phyloP scores from a whole-genome alignment of 2,888 invertebrate species.

The Clanis bilineata region DNA sequence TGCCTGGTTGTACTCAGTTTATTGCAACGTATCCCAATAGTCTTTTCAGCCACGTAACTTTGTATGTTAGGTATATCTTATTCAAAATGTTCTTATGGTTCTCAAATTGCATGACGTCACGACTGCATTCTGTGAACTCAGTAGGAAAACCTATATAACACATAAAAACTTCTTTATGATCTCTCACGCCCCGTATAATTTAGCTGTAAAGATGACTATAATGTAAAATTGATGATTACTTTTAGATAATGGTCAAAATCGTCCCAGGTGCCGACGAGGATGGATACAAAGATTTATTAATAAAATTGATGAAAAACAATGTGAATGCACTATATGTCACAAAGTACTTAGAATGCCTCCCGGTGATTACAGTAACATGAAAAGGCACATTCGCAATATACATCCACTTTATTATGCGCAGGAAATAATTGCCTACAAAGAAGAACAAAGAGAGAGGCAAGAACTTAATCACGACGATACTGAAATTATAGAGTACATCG shows the following conservation, averaged over 20 bases:
- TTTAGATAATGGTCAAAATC: not conserved
- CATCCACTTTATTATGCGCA: slow-evolving; percentile 14
- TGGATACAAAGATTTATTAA: slow-evolving; percentile 17
- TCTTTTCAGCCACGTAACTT: too few species aligned
- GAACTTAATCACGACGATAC: not conserved
- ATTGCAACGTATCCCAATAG: too few species aligned
- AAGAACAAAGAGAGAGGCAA: not conserved
- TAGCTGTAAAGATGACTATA: too few species aligned
- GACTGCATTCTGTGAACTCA: too few species aligned
- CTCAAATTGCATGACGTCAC: too few species aligned
- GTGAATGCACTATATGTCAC: slow-evolving; percentile 18
- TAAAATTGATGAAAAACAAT: not conserved
- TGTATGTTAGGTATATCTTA: too few species aligned
- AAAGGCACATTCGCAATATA: slow-evolving; percentile 15
- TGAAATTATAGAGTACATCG: not conserved
- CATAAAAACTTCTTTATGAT: too few species aligned
- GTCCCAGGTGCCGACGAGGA: not conserved
- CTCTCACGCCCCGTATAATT: too few species aligned
- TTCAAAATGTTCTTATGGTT: too few species aligned
- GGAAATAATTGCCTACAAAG: slow-evolving; percentile 1
- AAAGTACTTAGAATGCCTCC: not conserved
- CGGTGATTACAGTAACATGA: slow-evolving; percentile 15
- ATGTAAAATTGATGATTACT: not conserved
- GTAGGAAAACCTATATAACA: too few species aligned
- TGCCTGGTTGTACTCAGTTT: too few species aligned